These are phyloP conservation scores for Trididemnum nubilum DNA, from an alignment of 23 tunicate genomes.

Conservation along the genomic window DNA sequence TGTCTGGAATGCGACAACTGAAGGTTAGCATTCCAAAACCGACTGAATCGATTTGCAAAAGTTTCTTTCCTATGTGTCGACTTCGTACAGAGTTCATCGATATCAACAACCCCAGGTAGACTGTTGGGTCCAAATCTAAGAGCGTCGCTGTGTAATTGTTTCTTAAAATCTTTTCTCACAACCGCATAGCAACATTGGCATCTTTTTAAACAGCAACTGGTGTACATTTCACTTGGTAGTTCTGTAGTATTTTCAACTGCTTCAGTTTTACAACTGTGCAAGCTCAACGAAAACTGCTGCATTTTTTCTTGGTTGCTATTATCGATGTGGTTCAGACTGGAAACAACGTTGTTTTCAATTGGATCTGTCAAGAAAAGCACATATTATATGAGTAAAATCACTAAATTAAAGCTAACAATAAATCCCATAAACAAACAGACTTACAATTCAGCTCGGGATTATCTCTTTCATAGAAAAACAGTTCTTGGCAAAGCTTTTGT, in stretches of 20 bases:
- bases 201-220: constrained; percentile 7
- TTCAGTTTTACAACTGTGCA: no score
- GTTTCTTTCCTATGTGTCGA: constrained; percentile 4
- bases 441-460: not conserved
- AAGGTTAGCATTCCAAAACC: constrained; percentile 40
- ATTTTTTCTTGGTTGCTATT: no score
- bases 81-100: not conserved
- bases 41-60: constrained; percentile 1
- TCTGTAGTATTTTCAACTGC: no score
- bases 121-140: constrained; percentile 24
- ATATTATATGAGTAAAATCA: no score
- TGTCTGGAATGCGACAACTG: constrained; percentile 8
- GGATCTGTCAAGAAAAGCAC: no score
- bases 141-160: not conserved
- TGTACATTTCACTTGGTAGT: not conserved
- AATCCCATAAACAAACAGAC: not conserved
- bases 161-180: constrained; percentile 15
- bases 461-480: not conserved
- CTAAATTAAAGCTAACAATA: not conserved
- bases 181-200: constrained; percentile 15
- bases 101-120: constrained; percentile 48
- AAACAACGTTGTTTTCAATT: no score
- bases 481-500: no score
- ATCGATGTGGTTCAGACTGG: no score
- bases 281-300: no score